Percentiles rank a stretch among this genome's conserved stretches.
phyloP scores from a whole-genome alignment of 92 coral and sea anemone genomes.

The Epizoanthus fatuus region DNA sequence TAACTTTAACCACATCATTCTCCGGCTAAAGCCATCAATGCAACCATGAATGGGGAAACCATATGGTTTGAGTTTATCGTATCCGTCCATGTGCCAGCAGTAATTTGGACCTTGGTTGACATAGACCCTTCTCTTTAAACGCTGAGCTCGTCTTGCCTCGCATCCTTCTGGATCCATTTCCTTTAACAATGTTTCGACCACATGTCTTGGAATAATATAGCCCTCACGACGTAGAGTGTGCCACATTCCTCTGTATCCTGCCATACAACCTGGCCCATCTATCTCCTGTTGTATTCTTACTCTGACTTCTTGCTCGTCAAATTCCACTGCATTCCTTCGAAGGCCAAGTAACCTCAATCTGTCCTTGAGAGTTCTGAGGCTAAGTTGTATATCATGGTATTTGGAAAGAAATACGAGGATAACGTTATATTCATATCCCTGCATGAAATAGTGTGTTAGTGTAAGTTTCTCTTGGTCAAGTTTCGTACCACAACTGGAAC shows the following conservation, averaged over 20 bases:
- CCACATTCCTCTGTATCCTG: slow-evolving; percentile 64
- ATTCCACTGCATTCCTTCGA: slow-evolving; percentile 38
- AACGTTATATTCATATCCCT: slow-evolving; percentile 51
- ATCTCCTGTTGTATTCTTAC: slow-evolving; percentile 57
- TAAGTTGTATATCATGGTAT: slow-evolving; percentile 36
- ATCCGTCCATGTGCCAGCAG: slow-evolving; percentile 36
- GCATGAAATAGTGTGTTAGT: slow-evolving; percentile 42
- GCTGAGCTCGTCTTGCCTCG: slow-evolving; percentile 45
- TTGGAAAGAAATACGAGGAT: background rate
- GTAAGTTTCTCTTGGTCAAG: slow-evolving; percentile 34
- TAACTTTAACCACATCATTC: slow-evolving; percentile 14
- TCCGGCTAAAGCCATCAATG: background rate
- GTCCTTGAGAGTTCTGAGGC: slow-evolving; percentile 55
- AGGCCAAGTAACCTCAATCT: slow-evolving; percentile 59
- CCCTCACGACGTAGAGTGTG: slow-evolving; percentile 61
- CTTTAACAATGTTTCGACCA: slow-evolving; percentile 53
- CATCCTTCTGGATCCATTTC: slow-evolving; percentile 75
- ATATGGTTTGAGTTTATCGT: too few species aligned
- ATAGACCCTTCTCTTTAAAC: slow-evolving; percentile 59
- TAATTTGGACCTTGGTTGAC: slow-evolving; percentile 10
- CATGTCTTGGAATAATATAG: slow-evolving; percentile 53
- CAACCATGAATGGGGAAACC: slow-evolving; percentile 54
- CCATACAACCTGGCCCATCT: slow-evolving; percentile 68
- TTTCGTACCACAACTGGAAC: slow-evolving; percentile 47
- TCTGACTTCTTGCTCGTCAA: slow-evolving; percentile 49